Conservation (phyloP, 2,113 vertebrate genomes). For the Plotosus lineatus region DNA sequence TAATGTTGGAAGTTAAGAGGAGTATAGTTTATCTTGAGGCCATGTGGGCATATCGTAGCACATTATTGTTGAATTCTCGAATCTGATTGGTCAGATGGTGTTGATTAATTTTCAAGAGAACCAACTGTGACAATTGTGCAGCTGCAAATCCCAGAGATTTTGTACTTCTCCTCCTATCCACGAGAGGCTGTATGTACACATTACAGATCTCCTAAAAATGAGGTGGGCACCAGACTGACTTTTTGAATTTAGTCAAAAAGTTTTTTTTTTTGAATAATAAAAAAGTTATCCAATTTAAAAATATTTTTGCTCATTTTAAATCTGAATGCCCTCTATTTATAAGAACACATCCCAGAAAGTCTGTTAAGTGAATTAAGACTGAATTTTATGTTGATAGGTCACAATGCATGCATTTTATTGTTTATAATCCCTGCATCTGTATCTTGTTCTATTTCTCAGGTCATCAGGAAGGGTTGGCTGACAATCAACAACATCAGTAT, state of each 20-base stretch:
- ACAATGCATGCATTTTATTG: background rate
- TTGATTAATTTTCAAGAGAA: background rate
- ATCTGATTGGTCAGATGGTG: background rate
- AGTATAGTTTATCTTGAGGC: background rate
- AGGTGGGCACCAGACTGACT: too few relatives aligned
- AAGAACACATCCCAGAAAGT: too few relatives aligned
- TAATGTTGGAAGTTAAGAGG: background rate
- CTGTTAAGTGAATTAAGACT: too few relatives aligned
- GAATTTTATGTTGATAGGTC: too few relatives aligned
- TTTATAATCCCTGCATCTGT: slow-evolving; percentile 7
- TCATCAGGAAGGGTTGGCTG: slow-evolving; percentile 98
- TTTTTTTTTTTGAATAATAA: too few relatives aligned
- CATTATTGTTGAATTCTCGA: background rate
- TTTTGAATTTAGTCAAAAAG: too few relatives aligned
- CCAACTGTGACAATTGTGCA: background rate
- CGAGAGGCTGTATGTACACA: background rate
- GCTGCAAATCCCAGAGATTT: background rate
- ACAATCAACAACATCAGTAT: slow-evolving; percentile 99
- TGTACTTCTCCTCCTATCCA: background rate
- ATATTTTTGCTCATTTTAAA: too few relatives aligned
- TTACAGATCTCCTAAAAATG: too few relatives aligned
- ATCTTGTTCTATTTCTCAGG: slow-evolving; percentile 69
- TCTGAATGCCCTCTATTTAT: too few relatives aligned
- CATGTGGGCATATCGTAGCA: background rate
- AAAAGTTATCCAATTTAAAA: too few relatives aligned